Conservation (phyloP, 2,797 vertebrate species). For the Enteromius paludinosus region DNA sequence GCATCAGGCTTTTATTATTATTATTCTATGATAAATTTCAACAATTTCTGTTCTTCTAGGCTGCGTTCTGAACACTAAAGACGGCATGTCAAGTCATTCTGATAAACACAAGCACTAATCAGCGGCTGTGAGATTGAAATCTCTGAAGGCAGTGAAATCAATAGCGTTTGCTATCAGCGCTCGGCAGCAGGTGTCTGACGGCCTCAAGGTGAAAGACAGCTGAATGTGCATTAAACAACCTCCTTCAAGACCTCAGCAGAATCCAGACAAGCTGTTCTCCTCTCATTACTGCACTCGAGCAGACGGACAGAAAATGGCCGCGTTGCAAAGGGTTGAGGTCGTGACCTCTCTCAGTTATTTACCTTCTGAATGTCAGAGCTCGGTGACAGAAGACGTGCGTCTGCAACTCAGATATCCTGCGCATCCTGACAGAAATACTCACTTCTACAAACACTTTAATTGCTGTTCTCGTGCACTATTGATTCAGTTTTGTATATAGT, state of each 20-base stretch:
- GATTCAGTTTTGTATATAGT: neutral
- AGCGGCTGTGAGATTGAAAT: neutral
- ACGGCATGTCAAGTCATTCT: neutral
- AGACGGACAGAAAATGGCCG: neutral
- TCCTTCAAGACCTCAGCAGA: constrained; percentile 44
- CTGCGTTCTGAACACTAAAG: neutral
- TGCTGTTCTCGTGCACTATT: neutral
- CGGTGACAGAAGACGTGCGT: neutral
- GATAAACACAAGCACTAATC: neutral
- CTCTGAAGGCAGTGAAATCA: constrained; percentile 40
- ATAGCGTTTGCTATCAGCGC: constrained; percentile 43
- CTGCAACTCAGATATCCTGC: neutral
- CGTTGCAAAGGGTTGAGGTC: neutral
- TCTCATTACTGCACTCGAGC: constrained; percentile 15
- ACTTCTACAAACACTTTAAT: neutral
- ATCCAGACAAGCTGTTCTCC: constrained; percentile 34
- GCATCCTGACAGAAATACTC: neutral
- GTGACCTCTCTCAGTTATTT: constrained; percentile 4
- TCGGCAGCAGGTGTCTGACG: constrained; percentile 31
- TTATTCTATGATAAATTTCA: neutral
- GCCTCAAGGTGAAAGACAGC: constrained; percentile 54
- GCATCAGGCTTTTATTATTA: neutral
- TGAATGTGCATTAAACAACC: constrained; percentile 51
- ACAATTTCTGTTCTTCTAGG: neutral
- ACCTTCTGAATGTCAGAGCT: neutral